Evolutionary conservation across 2,113 vertebrate species (phyloP).

Genomic region (Trichechus manatus): DNA sequence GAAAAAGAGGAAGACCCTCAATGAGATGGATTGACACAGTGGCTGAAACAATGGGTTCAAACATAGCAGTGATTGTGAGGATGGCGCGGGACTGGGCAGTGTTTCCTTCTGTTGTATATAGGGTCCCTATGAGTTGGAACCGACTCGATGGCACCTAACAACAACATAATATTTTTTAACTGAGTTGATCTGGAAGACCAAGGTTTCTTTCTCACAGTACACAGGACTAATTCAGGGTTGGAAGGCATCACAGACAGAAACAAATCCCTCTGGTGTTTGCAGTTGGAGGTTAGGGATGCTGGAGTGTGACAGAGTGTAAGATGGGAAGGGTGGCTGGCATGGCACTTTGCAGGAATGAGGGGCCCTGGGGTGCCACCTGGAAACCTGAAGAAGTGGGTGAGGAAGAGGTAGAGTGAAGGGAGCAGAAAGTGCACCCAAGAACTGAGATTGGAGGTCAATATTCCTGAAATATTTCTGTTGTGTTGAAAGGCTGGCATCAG

Average conservation of each 20-base stretch:
- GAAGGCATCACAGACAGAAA: not conserved
- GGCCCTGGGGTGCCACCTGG: too few relatives aligned
- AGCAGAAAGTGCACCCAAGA: not conserved
- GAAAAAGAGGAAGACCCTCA: too few relatives aligned
- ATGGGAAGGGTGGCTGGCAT: too few relatives aligned
- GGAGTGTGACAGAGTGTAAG: not conserved
- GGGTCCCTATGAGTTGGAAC: too few relatives aligned
- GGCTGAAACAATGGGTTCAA: too few relatives aligned
- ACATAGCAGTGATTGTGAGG: too few relatives aligned
- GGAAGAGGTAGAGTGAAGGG: not conserved
- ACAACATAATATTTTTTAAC: not conserved
- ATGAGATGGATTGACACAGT: too few relatives aligned
- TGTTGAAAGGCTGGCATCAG: not conserved
- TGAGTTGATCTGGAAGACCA: not conserved
- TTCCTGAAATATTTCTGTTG: not conserved
- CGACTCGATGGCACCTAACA: too few relatives aligned
- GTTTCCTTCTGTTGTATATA: too few relatives aligned
- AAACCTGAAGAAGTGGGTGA: not conserved
- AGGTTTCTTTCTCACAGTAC: not conserved
- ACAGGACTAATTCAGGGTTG: not conserved
- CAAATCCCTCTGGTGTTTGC: not conserved
- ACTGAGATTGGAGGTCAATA: not conserved
- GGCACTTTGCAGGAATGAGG: not conserved
- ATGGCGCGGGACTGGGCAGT: too few relatives aligned
- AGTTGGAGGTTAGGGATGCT: not conserved